Evolutionary conservation across 2,113 vertebrate genomes (phyloP).

Genomic region (Corythornis vintsioides): DNA sequence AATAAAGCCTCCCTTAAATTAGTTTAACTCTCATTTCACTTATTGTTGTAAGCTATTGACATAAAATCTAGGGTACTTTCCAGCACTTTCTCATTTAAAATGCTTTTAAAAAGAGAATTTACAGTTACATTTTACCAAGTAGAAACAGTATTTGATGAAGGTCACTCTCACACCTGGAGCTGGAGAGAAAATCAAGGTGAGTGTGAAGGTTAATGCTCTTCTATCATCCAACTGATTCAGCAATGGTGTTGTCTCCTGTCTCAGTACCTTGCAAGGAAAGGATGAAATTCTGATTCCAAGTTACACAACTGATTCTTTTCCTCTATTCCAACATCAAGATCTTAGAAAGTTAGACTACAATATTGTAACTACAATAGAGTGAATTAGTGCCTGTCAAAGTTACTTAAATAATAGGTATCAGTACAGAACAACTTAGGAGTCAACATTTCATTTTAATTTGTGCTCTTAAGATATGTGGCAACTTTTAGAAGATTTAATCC

Average conservation of each 20-base stretch:
- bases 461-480: neutral
- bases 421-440: neutral
- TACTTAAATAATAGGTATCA: neutral
- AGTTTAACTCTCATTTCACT: conserved; percentile 56
- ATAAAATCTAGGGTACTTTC: conserved; percentile 26
- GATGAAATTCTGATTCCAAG: conserved; percentile 26
- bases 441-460: neutral
- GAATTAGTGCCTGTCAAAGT: neutral
- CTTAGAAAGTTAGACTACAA: neutral
- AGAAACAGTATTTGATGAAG: conserved; percentile 2
- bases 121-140: neutral
- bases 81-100: conserved; percentile 2
- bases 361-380: neutral
- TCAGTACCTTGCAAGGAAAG: neutral
- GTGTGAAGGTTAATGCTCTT: neutral
- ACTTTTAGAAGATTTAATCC: neutral
- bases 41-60: neutral
- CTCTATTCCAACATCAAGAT: neutral
- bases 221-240: neutral
- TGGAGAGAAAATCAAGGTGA: neutral
- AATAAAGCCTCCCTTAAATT: conserved; percentile 53
- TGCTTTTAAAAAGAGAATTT: conserved; percentile 3
- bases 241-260: neutral
- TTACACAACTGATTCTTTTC: neutral
- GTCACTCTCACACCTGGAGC: conserved; percentile 1